Conservation (phyloP, 2,888 invertebrate genomes). For the Willowsia nigromaculata region DNA sequence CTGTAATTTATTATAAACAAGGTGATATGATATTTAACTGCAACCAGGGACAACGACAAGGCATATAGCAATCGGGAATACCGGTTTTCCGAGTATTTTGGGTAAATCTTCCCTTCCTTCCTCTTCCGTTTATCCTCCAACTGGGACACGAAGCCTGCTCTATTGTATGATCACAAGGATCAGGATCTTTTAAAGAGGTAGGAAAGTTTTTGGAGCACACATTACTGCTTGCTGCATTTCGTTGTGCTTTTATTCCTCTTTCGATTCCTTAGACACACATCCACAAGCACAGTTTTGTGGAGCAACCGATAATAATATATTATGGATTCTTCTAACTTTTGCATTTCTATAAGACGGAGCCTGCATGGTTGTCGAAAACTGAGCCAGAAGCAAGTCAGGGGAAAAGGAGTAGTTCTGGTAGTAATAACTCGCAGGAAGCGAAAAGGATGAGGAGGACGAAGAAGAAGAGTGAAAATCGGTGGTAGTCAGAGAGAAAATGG, state of each 20-base stretch:
- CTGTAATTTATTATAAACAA: not conserved
- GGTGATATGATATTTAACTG: not conserved
- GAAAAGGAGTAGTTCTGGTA: not conserved
- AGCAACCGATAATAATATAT: constrained; percentile 11
- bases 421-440: not conserved
- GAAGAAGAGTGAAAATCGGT: constrained; percentile 14
- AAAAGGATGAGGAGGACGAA: not conserved
- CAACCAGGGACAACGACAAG: too few species aligned
- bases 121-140: not conserved
- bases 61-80: too few species aligned
- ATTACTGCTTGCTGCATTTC: not conserved
- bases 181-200: not conserved
- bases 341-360: not conserved
- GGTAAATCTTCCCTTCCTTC: constrained; percentile 37
- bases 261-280: not conserved
- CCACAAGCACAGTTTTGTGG: not conserved
- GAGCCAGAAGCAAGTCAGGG: not conserved
- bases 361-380: not conserved
- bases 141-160: not conserved
- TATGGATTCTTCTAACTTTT: not conserved
- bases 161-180: not conserved
- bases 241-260: not conserved
- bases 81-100: not conserved
- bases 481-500: constrained; percentile 51
- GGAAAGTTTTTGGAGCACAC: not conserved